Base-by-base conservation (phyloP, 2,888 invertebrate genomes). In the Noctua fimbriata region DNA sequence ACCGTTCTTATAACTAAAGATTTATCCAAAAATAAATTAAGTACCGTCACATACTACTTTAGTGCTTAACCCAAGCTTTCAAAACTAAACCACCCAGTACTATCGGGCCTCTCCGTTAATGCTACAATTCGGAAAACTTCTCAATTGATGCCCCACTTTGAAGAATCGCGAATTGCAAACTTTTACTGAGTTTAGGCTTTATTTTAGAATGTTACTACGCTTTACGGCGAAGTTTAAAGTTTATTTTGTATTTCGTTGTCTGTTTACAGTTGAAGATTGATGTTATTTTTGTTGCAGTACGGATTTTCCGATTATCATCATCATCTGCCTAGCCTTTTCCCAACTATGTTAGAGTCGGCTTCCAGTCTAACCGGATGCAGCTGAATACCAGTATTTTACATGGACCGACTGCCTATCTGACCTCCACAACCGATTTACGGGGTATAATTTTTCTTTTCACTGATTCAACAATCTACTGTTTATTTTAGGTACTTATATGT, bases 101-200 rank as follows among this genome's bases (percentile, higher is more conserved):
- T 79, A 69, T 55, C 55, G 32, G 14, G 63, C 71, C 77, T 78
- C 71, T 76, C 65, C 28, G 47, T 69, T 78, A 78, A 78, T 78
- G 78, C 75, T 67, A 69, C 80, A 77, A 82, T 82, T 85, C 82
- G 69, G 74, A 66, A 87, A 88, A 87, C 86, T 87, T 82, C 65
- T 69, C 78, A 82, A 87, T 78, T 84, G 87, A 87, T 87, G 85
- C 87, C 47, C 81, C 76, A 85, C 81, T 81, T 78, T 63, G 71
- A 67, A 71, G 76, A 60, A 75, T 76, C 67, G 84, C n/a, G 83
- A 73, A 78, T 81, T 69, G 71, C 67, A 10, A 84, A 86, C 69
- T 89, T 85, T 78, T 75, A 74, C 65, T 18, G 60, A 77, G 80
- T 79, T 81, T 76, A 78, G 82, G 82, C 75, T 83, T 82, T 83